Evolutionary conservation across 2,113 vertebrate species (phyloP).

Genomic region (Mesitornis unicolor): DNA sequence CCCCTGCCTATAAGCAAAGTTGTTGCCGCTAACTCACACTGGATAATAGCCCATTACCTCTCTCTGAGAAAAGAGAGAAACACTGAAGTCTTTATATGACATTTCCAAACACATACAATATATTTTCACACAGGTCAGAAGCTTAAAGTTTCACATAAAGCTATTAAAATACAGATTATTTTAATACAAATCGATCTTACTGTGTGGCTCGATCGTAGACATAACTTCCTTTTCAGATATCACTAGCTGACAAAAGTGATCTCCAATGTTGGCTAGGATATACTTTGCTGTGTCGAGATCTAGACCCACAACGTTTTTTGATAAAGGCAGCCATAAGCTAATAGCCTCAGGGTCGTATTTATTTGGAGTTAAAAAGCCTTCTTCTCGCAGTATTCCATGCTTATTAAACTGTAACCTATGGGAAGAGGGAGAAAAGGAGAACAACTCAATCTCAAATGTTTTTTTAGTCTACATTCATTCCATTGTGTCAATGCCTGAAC

Average conservation of each 20-base stretch:
- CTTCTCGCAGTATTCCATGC: slow-evolving; percentile 78
- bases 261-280: slow-evolving; percentile 81
- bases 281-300: slow-evolving; percentile 83
- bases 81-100: neutral
- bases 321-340: slow-evolving; percentile 76
- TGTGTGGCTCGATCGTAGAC: slow-evolving; percentile 79
- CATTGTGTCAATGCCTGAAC: neutral
- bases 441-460: neutral
- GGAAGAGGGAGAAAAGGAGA: neutral
- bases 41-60: neutral
- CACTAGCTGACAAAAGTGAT: slow-evolving; percentile 82
- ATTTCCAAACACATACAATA: neutral
- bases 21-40: neutral
- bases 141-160: neutral
- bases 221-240: slow-evolving; percentile 83
- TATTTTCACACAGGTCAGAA: neutral
- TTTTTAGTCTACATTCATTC: neutral
- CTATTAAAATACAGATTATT: neutral
- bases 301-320: slow-evolving; percentile 73
- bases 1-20: neutral
- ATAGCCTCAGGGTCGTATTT: slow-evolving; percentile 79
- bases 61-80: neutral
- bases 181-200: slow-evolving; percentile 68
- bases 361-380: slow-evolving; percentile 80
- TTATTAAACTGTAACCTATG: slow-evolving; percentile 79